Conservation (phyloP, 2,888 invertebrate genomes). For the Drosophila neutralis region DNA sequence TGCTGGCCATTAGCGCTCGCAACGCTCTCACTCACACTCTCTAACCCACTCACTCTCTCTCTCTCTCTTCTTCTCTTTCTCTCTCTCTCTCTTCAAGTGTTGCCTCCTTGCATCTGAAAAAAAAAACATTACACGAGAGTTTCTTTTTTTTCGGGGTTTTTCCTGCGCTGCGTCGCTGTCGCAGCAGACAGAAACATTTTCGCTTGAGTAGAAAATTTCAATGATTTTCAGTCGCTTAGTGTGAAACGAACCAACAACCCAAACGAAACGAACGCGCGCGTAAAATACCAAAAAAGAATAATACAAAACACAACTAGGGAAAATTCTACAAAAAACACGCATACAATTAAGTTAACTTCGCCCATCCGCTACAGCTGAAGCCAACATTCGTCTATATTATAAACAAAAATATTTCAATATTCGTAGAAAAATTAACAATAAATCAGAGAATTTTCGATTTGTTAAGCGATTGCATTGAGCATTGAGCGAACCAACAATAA, state of each 20-base stretch:
- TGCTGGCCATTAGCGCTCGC: constrained; percentile 57
- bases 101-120: constrained; percentile 29
- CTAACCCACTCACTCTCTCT: constrained; percentile 6
- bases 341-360: constrained; percentile 40
- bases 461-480: constrained; percentile 31
- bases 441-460: constrained; percentile 27
- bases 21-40: constrained; percentile 19
- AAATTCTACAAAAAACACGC: constrained; percentile 12
- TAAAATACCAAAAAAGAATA: constrained; percentile 32
- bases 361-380: constrained; percentile 5
- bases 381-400: constrained; percentile 36
- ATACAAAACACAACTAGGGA: constrained; percentile 35
- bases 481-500: constrained; percentile 27
- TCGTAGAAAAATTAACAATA: constrained; percentile 35
- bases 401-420: constrained; percentile 46
- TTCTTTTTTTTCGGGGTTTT: constrained; percentile 54
- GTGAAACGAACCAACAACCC: constrained; percentile 83
- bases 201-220: constrained; percentile 68
- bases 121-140: constrained; percentile 20
- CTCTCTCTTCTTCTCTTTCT: background rate
- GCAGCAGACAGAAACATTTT: constrained; percentile 60
- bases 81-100: constrained; percentile 19
- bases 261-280: constrained; percentile 84
- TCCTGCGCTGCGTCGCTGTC: constrained; percentile 58
- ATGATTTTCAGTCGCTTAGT: constrained; percentile 77